phyloP scores from a whole-genome alignment of 2,113 vertebrate genomes.

The Tenrec ecaudatus region DNA sequence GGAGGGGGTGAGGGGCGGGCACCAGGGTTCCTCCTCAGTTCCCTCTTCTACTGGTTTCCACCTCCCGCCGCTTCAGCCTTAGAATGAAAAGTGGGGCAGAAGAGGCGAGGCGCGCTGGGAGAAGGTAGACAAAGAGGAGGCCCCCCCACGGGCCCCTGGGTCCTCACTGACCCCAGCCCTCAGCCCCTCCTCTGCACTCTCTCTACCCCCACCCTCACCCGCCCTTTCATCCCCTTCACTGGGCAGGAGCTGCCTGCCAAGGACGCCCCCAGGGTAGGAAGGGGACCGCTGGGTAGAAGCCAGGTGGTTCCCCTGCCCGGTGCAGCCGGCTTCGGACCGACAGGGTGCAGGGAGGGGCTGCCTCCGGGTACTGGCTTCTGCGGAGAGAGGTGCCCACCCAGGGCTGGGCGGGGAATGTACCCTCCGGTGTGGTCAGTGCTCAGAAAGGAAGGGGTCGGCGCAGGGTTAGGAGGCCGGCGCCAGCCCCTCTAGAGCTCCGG shows the following conservation, averaged over 20 bases:
- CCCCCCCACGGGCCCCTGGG: constrained; percentile 15
- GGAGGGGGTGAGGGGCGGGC: background rate
- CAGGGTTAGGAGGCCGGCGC: background rate
- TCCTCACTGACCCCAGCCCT: background rate
- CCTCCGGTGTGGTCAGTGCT: background rate
- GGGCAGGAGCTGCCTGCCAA: background rate
- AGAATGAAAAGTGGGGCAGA: constrained; percentile 77
- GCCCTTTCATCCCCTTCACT: background rate
- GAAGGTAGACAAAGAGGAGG: constrained; percentile 75
- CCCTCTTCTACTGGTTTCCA: constrained; percentile 25
- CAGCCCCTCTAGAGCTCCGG: background rate
- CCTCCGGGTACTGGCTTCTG: background rate
- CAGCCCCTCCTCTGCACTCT: background rate
- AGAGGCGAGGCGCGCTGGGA: constrained; percentile 60
- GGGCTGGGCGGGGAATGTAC: background rate
- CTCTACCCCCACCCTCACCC: background rate
- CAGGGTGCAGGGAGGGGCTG: background rate
- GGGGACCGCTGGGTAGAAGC: background rate
- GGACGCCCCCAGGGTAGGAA: background rate
- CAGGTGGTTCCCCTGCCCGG: background rate
- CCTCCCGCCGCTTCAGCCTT: constrained; percentile 61
- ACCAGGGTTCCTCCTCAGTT: constrained; percentile 17
- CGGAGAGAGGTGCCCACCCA: background rate
- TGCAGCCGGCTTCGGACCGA: background rate
- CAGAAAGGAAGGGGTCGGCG: background rate